Base-by-base conservation (phyloP, 2,797 vertebrate species). In the Ceyx erithaca region DNA sequence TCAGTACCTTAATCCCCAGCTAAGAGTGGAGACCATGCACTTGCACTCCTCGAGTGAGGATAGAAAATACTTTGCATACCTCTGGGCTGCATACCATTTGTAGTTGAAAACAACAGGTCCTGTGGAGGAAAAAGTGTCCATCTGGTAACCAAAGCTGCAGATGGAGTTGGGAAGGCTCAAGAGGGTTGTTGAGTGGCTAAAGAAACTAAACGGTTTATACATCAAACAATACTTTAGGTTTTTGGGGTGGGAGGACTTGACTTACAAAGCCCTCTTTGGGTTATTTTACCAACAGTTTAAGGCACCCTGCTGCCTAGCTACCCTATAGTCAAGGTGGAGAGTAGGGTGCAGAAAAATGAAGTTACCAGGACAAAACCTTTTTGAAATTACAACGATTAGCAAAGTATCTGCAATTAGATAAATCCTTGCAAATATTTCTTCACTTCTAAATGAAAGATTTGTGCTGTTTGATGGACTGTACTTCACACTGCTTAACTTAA, bases 1-100 rank as follows among this genome's bases (percentile, higher is more conserved):
- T 93, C 80, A 92, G 49, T 87, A 90, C 58, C 43, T 77, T 94
- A 90, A 77, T 95, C 72, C 79, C n/a, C 41, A 40, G 37, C 33
- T 48, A 59, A n/a, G 33, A 82, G 48, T 12, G 31, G 68, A 82
- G 79, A 90, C 80, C 54, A 9, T n/a, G 58, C 31, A 61, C 62
- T 89, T 69, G 43, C 91, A 89, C 90, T 90, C 73, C 70, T 91
- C 0, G 0, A 79, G 28, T 18, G 15, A 89, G 75, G 52, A 70
- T 17, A 76, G 73, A 71, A 82, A 93, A 91, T 89, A 35, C 59
- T 90, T 88, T 19, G 64, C 64, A 64, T 92, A 67, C 54, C 30
- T 90, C 58, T 73, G 72, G 73, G 77, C 40, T 55, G 35, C 69
- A 49, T 48, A 48, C 31, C n/a, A 4, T 57, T 67, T 63, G 31